Conservation (phyloP, 2,113 vertebrate genomes). For the Struthidea cinerea region DNA sequence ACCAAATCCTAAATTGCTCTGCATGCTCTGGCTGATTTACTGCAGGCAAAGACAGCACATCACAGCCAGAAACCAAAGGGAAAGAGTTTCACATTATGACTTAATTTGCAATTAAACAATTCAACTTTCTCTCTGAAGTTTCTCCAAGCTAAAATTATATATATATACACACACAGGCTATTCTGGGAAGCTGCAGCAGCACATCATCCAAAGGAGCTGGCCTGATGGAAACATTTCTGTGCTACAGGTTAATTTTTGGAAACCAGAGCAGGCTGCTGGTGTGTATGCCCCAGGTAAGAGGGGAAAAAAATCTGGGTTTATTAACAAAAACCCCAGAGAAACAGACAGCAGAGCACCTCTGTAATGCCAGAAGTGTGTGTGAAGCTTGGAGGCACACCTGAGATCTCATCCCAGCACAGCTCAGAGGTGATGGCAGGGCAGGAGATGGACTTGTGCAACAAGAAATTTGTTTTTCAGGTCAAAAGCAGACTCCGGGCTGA, state of each 20-base stretch:
- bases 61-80: neutral
- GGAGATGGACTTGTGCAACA: neutral
- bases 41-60: conserved; percentile 6
- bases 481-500: neutral
- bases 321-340: neutral
- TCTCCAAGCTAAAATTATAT: neutral
- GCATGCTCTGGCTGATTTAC: conserved; percentile 49
- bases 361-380: neutral
- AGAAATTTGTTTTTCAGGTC: neutral
- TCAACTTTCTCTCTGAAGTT: conserved; percentile 5
- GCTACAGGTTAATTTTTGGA: neutral
- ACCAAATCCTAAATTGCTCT: conserved; percentile 41
- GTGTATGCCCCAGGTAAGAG: neutral
- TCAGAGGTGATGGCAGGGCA: neutral
- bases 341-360: neutral
- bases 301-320: neutral
- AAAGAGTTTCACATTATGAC: neutral
- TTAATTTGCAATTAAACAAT: conserved; percentile 51
- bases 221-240: neutral
- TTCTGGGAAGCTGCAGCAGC: neutral
- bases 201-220: neutral
- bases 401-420: neutral
- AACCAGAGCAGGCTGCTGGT: neutral
- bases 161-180: neutral
- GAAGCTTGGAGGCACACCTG: neutral